Evolutionary conservation across 1,140 invertebrate species (phyloP), one percentile per base, ranked within the genome.

Genomic region (Conus betulinus): DNA sequence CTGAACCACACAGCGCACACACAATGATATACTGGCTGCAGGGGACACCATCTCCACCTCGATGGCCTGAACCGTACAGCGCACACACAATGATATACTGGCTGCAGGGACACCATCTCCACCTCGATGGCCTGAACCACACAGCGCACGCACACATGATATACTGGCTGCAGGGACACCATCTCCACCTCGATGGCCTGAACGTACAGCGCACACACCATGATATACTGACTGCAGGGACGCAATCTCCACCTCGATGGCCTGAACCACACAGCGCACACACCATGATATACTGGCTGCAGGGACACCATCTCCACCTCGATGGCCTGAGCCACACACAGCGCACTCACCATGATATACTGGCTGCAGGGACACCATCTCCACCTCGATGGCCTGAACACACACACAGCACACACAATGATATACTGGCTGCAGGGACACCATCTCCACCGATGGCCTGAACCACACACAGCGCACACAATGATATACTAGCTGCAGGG

Each of bases 41-140:
- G 82, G 82, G 82, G 82, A 55, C 82, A 52, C 20, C 82, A 84
- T 84, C 82, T 84, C 82, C 5, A 23, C 23, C 10, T 84, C 82
- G 0, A 84, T 25, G 5, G 82, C n/a, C 82, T 84, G 81, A 39
- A 83, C 81, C 39, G 3, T 3, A 39, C 39, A 39, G 0, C 0
- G 39, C 53, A 23, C 15, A 27, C 5, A 15, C 53, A 0, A 71
- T 71, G 23, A 71, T 17, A n/a, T 71, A 71, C 67, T 17, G 23
- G 67, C 11, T n/a, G 39, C 39, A 39, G 39, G 39, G 39, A 39
- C 39, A 39, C 39, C 39, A 39, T 39, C 39, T 39, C 39, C 39
- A 39, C 39, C 39, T 39, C 39, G 0, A 39, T 39, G 39, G 39
- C 3, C 0, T 39, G 39, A 39, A 39, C 39, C 39, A 39, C 39